phyloP scores from a whole-genome alignment of 2,113 vertebrate genomes.

The Pachypanchax playfairii region DNA sequence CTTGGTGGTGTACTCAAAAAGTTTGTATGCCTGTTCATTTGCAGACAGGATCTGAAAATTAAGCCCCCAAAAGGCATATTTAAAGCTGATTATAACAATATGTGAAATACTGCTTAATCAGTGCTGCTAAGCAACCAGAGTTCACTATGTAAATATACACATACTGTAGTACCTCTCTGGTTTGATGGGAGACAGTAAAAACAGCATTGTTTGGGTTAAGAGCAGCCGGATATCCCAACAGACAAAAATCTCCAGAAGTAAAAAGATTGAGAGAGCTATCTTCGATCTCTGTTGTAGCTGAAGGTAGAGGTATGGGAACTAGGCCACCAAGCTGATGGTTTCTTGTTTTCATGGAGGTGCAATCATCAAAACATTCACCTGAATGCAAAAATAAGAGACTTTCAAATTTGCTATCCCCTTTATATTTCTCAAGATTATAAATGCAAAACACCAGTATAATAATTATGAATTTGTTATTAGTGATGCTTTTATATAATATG shows the following conservation, averaged over 20 bases:
- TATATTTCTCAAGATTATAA: too few species aligned
- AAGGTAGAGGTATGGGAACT: constrained; percentile 43
- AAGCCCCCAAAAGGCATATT: background rate
- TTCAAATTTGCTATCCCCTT: too few species aligned
- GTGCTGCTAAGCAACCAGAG: background rate
- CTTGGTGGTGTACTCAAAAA: constrained; percentile 82
- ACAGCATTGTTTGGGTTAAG: constrained; percentile 84
- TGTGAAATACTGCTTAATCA: background rate
- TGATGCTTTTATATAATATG: too few species aligned
- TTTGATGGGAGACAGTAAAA: constrained; percentile 81
- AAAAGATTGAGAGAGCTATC: constrained; percentile 76
- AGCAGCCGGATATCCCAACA: constrained; percentile 57
- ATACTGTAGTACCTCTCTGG: constrained; percentile 79
- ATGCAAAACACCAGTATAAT: too few species aligned
- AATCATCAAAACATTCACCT: constrained; percentile 80
- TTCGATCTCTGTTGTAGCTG: constrained; percentile 71
- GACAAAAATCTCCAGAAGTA: constrained; percentile 52
- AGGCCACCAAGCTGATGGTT: constrained; percentile 67
- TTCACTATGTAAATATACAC: background rate
- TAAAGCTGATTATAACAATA: background rate
- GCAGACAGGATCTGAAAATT: constrained; percentile 85
- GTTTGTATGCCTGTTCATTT: constrained; percentile 86
- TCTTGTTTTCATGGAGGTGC: constrained; percentile 73
- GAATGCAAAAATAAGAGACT: background rate
- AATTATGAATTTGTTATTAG: too few species aligned